These are phyloP conservation scores for Cotesia glomerata DNA, from an alignment of 1,140 invertebrate species.

Conservation along the genomic window DNA sequence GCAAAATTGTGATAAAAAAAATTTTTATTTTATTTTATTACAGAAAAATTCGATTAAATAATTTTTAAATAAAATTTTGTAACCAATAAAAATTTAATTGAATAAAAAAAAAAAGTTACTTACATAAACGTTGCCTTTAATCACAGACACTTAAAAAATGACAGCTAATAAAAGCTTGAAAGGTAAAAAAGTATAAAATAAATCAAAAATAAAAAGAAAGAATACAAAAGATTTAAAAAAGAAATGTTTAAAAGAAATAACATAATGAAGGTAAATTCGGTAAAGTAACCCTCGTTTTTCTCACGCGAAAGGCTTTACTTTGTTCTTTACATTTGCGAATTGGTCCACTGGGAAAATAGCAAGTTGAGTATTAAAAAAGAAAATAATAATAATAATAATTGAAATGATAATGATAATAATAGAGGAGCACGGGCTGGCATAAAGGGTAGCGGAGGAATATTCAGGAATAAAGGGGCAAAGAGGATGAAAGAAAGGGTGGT, in stretches of 20 bases:
- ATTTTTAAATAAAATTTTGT: too few species aligned
- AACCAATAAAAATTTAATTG: too few species aligned
- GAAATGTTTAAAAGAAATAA: conserved; percentile 18
- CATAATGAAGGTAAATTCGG: conserved; percentile 9
- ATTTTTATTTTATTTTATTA: too few species aligned
- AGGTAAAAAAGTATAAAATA: background rate
- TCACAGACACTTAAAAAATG: background rate
- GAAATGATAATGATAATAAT: too few species aligned
- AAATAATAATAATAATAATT: background rate
- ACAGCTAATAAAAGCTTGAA: background rate
- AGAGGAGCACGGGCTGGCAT: background rate
- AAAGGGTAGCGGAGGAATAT: too few species aligned
- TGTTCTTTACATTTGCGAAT: conserved; percentile 24
- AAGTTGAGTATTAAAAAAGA: background rate
- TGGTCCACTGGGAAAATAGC: conserved; percentile 21
- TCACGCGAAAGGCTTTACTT: conserved; percentile 19
- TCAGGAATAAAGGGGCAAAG: background rate
- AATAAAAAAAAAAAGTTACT: too few species aligned
- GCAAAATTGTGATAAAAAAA: too few species aligned
- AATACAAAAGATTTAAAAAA: background rate
- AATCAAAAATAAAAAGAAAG: background rate
- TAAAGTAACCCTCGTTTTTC: conserved; percentile 11
- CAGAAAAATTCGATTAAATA: too few species aligned
- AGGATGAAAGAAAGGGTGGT: conserved; percentile 5
- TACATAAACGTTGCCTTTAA: too few species aligned